Evolutionary conservation across 2,888 invertebrate genomes (phyloP), one percentile per base, ranked within the genome.

Genomic region (Campopleginae sp.): DNA sequence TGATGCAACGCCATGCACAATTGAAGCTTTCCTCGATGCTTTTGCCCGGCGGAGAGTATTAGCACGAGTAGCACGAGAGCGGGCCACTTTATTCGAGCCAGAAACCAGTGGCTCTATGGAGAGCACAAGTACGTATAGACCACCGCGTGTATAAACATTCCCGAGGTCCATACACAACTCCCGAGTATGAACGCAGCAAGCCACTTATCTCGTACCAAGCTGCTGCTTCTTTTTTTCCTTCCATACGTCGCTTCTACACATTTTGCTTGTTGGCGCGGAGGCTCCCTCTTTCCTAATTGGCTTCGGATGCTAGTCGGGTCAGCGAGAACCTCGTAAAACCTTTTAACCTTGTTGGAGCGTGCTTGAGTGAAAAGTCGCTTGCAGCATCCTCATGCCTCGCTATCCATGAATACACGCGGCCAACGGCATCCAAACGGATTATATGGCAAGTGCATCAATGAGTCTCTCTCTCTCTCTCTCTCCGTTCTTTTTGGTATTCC

Each of bases 251-350:
- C 14, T 14, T 23, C 19, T 31, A 23, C 70, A 27, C 70, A 27
- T 8, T 61, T 78, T 33, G 14, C 46, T 17, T 71, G 27, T 33
- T 19, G 14, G 31, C 7, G 58, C 42, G 54, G 58, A 38, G 54
- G 17, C 74, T 75, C 58, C 68, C 48, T 63, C 66, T 68, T 51
- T 76, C 51, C 75, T 82, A 82, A 85, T 85, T 85, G 80, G 82
- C 82, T 76, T 85, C 61, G 14, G 44, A 58, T 42, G 44, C 65
- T 54, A 75, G 65, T 61, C 78, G 65, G 75, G 81, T 82, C 81
- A 81, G 71, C 76, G 33, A 58, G 76, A 61, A 82, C 76, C 79
- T 76, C 82, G 66, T 82, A 76, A 85, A 85, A 82, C 79, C 82
- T 80, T 85, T 85, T 80, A 85, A 82, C 79, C 76, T 85, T 76